phyloP scores from a whole-genome alignment of 2,888 invertebrate genomes.

The Linyphia triangularis region DNA sequence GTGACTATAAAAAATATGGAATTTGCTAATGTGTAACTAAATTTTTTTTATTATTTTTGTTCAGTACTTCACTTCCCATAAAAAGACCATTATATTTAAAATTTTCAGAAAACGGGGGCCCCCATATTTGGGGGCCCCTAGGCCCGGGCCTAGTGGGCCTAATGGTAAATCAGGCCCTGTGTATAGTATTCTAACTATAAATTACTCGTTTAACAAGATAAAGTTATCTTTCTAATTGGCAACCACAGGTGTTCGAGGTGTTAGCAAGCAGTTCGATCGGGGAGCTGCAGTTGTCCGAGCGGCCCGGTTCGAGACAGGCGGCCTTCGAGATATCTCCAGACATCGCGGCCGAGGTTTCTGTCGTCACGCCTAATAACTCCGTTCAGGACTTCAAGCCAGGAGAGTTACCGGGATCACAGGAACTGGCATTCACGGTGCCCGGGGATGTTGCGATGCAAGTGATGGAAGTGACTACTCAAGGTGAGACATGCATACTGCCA shows the following conservation, averaged over 20 bases:
- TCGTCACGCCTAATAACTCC: slow-evolving; percentile 58
- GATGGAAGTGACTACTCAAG: slow-evolving; percentile 71
- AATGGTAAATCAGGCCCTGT: too few species aligned
- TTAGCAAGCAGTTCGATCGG: slow-evolving; percentile 62
- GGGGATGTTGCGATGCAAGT: slow-evolving; percentile 74
- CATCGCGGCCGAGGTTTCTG: slow-evolving; percentile 65
- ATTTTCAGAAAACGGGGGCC: too few species aligned
- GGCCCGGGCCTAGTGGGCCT: too few species aligned
- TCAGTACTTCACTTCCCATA: too few species aligned
- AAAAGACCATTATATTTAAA: too few species aligned
- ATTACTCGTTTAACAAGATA: too few species aligned
- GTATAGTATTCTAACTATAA: not conserved
- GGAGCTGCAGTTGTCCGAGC: slow-evolving; percentile 47
- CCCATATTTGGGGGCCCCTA: not conserved
- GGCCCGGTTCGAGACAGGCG: slow-evolving; percentile 67
- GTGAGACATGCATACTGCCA: too few species aligned
- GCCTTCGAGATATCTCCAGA: slow-evolving; percentile 56
- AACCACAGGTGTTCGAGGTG: slow-evolving; percentile 58
- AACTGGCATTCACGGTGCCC: slow-evolving; percentile 59
- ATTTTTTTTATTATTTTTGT: too few species aligned
- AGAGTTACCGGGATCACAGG: slow-evolving; percentile 65
- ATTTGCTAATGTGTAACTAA: too few species aligned
- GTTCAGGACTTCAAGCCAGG: slow-evolving; percentile 63
- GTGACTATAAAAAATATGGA: too few species aligned
- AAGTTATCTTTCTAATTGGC: not conserved